These are phyloP conservation scores for Camponotus vicinus DNA, from an alignment of 1,140 invertebrate species.

Conservation along the genomic window DNA sequence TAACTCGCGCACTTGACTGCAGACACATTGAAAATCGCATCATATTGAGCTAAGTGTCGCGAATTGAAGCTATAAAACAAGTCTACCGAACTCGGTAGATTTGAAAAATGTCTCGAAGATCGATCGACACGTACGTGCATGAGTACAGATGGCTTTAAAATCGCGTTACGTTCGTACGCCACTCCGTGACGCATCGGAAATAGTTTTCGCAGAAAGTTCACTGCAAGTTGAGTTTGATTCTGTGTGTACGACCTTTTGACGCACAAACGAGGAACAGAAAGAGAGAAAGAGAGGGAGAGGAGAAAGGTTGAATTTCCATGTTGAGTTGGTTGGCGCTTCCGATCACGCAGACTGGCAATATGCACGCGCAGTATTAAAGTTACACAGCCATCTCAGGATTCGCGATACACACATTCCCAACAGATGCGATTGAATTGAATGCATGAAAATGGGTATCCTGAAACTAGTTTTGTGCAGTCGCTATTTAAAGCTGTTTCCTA, in stretches of 20 bases:
- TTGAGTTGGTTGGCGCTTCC: slow-evolving; percentile 37
- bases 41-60: not conserved
- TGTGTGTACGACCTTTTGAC: not conserved
- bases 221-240: slow-evolving; percentile 27
- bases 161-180: slow-evolving; percentile 31
- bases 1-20: not conserved
- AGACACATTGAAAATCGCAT: not conserved
- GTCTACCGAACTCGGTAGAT: not conserved
- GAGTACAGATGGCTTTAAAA: slow-evolving; percentile 32
- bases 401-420: slow-evolving; percentile 8
- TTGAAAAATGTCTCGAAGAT: not conserved
- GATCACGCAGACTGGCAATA: slow-evolving; percentile 49
- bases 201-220: slow-evolving; percentile 39
- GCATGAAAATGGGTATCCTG: slow-evolving; percentile 43
- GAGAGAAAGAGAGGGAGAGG: not conserved
- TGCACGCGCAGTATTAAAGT: slow-evolving; percentile 41
- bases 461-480: slow-evolving; percentile 23
- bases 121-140: slow-evolving; percentile 1
- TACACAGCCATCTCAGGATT: slow-evolving; percentile 39
- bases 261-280: not conserved
- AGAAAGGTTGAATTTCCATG: slow-evolving; percentile 30
- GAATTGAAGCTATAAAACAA: not conserved
- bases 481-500: slow-evolving; percentile 13
- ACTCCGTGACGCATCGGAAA: slow-evolving; percentile 39
- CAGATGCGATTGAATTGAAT: slow-evolving; percentile 26